Base-by-base conservation (phyloP, 2,797 vertebrate species). In the Acanthis flammea region DNA sequence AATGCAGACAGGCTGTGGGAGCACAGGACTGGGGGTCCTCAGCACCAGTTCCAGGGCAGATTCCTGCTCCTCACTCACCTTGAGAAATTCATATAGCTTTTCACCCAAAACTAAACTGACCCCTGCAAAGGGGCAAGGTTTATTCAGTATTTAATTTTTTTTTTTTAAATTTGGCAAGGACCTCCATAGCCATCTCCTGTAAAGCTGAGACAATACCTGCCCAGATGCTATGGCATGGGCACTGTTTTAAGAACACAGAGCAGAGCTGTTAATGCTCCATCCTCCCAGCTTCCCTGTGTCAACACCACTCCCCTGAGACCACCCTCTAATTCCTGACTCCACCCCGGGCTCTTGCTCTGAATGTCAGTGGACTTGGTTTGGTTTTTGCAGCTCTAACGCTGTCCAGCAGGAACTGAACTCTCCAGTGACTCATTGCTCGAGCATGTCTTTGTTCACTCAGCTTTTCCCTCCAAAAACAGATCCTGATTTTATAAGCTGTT, bases 401-500 rank as follows among this genome's bases (percentile, higher is more conserved):
- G 68, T 86, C 92, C 75, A 2, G 50, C 31, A 57, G 21, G 57
- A 78, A 3, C 42, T 12, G 62, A 94, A 57, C 60, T 60, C 94
- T 92, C 95, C 61, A 5, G 77, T 54, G 94, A 83, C 83, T 84
- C 78, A 86, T 35, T 92, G 87, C 83, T 77, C 50, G 33, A 22
- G 72, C 37, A 42, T 22, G 65, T 80, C 91, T 94, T 92, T 95
- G 88, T 95, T 93, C 58, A 6, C 27, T 53, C 76, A 55, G 79
- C 47, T 73, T 92, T 96, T 86, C 86, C 88, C 81, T 72, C 87
- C 3, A 25, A 84, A 88, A 91, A 73, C 7, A 0, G 55, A 78
- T 84, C 73, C 82, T 37, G 75, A 30, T 93, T 95, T 96, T 93
- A 81, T 65, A 92, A 95, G 85, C 91, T 72, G 57, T 68, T 86